Evolutionary conservation across 92 coral and sea anemone species (phyloP).

Genomic region (Pocillopora meandrina): DNA sequence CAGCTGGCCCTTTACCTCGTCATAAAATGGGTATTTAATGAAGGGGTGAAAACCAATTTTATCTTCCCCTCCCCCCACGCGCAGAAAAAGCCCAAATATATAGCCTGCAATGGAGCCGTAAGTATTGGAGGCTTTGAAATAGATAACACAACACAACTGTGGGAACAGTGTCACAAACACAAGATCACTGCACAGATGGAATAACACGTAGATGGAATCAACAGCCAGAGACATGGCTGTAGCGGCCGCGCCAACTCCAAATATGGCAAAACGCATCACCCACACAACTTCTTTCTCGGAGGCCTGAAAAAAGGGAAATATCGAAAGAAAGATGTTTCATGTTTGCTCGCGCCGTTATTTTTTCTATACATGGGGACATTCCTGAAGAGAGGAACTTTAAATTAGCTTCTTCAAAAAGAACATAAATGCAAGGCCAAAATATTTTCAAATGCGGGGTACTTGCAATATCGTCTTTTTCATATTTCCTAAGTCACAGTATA

Average conservation of each 20-base stretch:
- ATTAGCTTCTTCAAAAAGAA: no score
- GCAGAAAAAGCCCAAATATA: slow-evolving; percentile 68
- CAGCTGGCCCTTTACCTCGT: slow-evolving; percentile 51
- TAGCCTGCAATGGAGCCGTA: slow-evolving; percentile 83
- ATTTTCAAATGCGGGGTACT: no score
- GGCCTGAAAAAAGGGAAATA: slow-evolving; percentile 54
- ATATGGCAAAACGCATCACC: slow-evolving; percentile 88
- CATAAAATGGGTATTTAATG: slow-evolving; percentile 78
- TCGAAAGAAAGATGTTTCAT: neutral
- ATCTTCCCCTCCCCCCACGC: slow-evolving; percentile 87
- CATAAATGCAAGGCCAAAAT: no score
- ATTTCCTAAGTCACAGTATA: no score
- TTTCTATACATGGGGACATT: no score
- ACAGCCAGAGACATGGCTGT: slow-evolving; percentile 78
- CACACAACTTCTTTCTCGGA: slow-evolving; percentile 73
- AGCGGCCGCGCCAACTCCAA: slow-evolving; percentile 75
- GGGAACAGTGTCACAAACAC: slow-evolving; percentile 80
- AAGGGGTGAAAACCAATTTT: slow-evolving; percentile 69
- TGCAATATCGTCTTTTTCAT: no score
- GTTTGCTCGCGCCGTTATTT: neutral
- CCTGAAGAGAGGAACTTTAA: no score
- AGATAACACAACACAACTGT: slow-evolving; percentile 89
- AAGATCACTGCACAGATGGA: slow-evolving; percentile 76
- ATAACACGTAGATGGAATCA: slow-evolving; percentile 81
- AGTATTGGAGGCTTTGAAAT: slow-evolving; percentile 68